These are phyloP conservation scores for Rhineura floridana DNA, from an alignment of 2,113 vertebrate species.

Conservation along the genomic window DNA sequence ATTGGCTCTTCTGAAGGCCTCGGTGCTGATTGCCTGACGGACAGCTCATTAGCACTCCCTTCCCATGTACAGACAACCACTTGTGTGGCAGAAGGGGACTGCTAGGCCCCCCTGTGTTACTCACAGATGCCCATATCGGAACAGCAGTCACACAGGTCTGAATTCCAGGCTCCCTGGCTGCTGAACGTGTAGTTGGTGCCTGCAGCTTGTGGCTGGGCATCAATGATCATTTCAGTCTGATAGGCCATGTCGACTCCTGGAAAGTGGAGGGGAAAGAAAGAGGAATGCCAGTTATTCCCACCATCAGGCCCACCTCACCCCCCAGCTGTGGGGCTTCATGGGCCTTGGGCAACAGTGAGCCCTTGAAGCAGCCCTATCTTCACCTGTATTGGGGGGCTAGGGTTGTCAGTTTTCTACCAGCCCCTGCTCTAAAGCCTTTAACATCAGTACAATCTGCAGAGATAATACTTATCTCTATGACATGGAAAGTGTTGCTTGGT, in stretches of 20 bases:
- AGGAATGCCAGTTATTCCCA: not conserved
- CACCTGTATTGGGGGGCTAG: not conserved
- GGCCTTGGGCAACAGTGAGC: no score
- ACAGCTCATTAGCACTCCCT: not conserved
- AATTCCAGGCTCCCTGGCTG: not conserved
- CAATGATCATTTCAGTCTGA: not conserved
- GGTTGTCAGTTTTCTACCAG: not conserved
- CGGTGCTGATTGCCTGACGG: not conserved
- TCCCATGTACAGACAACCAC: not conserved
- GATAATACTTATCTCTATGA: not conserved
- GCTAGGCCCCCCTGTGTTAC: not conserved
- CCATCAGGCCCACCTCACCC: not conserved
- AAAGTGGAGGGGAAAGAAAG: not conserved
- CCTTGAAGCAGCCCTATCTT: no score
- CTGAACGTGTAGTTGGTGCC: not conserved
- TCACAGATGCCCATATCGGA: slow-evolving; percentile 3
- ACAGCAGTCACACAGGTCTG: not conserved
- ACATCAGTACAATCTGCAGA: not conserved
- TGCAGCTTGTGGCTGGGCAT: not conserved
- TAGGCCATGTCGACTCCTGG: slow-evolving; percentile 7
- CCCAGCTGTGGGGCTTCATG: not conserved
- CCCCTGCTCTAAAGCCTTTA: not conserved
- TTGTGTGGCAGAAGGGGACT: no score
- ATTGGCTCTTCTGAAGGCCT: not conserved
- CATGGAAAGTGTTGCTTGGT: not conserved